Base-by-base conservation (phyloP, 2,888 invertebrate species). In the Agonopterix alstromeriana region DNA sequence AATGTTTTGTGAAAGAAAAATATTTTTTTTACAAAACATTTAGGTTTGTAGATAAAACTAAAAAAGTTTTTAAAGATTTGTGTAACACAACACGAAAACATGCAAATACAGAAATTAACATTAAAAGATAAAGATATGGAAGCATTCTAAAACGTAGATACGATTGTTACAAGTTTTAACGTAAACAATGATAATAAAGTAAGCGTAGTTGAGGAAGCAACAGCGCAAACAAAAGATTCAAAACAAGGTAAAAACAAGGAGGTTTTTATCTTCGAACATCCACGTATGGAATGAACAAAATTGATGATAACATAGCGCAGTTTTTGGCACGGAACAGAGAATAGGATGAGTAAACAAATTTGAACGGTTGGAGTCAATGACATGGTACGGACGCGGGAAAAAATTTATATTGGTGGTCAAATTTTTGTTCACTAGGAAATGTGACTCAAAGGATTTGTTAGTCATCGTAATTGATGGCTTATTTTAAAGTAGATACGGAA, bases 271-370 rank as follows among this genome's bases (percentile, higher is more conserved):
- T 40, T 46, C 35, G 35, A 43, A 40, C 36, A 36, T 27, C 10
- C 27, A 40, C 40, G 3, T 27, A 14, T 41, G 10, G 49, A 51
- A 41, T 53, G 48, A 59, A 65, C 60, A 66, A 67, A 65, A 67
- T 63, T 58, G 65, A 73, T 67, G 65, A 70, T 65, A 67, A 61
- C 58, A 53, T 57, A 53, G 53, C 48, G 58, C 55, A 60, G 49
- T 49, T 76, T 78, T 83, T 83, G 83, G 84, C 83, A 79, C 71
- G 62, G 53, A 60, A 46, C 63, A 52, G 52, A 38, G 48, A 57
- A 57, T 56, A 57, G 67, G 10, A 71, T 83, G 82, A 82, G 73
- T 80, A 77, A 82, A 82, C 81, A 80, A 57, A 72, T 72, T 78
- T 73, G 55, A 59, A 57, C 50, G 56, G 54, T 58, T 55, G 63